Evolutionary conservation across 2,888 invertebrate species (phyloP), one percentile per base, ranked within the genome.

Genomic region (Cremastinae sp.): DNA sequence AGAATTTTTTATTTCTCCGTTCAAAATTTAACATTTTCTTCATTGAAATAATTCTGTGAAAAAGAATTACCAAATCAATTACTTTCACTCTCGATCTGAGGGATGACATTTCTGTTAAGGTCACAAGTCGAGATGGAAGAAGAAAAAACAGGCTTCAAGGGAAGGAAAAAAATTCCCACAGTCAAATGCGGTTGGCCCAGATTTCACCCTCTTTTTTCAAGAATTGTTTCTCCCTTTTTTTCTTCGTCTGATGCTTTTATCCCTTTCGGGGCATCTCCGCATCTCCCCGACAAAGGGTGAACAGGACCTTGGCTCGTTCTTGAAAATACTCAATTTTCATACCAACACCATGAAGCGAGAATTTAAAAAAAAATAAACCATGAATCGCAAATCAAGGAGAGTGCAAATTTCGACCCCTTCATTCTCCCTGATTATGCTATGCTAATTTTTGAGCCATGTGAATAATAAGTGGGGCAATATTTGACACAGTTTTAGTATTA

Each of bases 391-490:
- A 45, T 37, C 53, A 49, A 64, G 76, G 72, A 65, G 69, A 73
- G 76, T 77, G 76, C 65, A 65, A 65, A 66, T 70, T 77, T 77
- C 69, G 59, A 64, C 56, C 37, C 12, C 28, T 12, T 41, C 2
- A 2, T 12, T 65, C 76, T 65, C 69, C 64, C 69, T 69, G 69
- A 69, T 61, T 65, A 73, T 70, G 76, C 74, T 77, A 77, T 74
- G 76, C 76, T 73, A 77, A 77, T 77, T 70, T 70, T 69, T 35
- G 37, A 64, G 69, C 72, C 59, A 55, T 70, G 49, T 55, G 65
- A 56, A 22, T 64, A 61, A 56, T 66, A 70, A 62, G 73, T 77
- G 73, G 74, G 65, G 41, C 62, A 69, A 69, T 41, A 59, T 69
- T 73, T 64, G 28, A 5, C 28, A 28, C 28, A 28, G 66, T 64